Evolutionary conservation across 2,888 invertebrate genomes (phyloP).

Genomic region (Callinectes sapidus): DNA sequence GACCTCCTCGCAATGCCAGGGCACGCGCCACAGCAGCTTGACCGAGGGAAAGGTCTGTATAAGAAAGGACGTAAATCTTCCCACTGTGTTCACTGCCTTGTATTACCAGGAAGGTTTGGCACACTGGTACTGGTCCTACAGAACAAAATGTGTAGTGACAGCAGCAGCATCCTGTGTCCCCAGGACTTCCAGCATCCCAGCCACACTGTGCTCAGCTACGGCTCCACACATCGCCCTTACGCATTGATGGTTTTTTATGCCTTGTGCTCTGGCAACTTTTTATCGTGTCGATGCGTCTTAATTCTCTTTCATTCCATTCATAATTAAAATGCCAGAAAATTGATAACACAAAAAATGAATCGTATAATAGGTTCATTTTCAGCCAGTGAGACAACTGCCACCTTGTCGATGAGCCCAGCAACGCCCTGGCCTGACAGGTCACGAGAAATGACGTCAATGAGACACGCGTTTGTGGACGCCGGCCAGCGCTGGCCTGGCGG

Average conservation of each 20-base stretch:
- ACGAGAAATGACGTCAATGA: slow-evolving; percentile 13
- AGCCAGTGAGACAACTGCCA: neutral
- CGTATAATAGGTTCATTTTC: neutral
- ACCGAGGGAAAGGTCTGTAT: neutral
- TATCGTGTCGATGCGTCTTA: neutral
- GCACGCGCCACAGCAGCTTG: neutral
- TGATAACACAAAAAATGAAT: neutral
- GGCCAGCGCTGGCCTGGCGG: slow-evolving; percentile 2
- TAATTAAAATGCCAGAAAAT: neutral
- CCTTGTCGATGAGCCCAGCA: neutral
- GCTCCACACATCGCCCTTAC: neutral
- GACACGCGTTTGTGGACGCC: slow-evolving; percentile 14
- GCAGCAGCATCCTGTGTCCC: neutral
- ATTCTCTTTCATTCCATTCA: neutral
- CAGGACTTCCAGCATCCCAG: neutral
- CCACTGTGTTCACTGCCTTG: neutral
- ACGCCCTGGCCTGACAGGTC: neutral
- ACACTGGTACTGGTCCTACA: neutral
- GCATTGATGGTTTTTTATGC: neutral
- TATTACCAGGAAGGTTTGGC: neutral
- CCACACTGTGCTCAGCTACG: neutral
- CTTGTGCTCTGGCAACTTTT: neutral
- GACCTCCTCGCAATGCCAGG: neutral
- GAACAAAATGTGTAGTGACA: neutral
- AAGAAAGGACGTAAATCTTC: neutral